Evolutionary conservation across 2,113 vertebrate species (phyloP).

Genomic region (Ptychochromis oligacanthus): DNA sequence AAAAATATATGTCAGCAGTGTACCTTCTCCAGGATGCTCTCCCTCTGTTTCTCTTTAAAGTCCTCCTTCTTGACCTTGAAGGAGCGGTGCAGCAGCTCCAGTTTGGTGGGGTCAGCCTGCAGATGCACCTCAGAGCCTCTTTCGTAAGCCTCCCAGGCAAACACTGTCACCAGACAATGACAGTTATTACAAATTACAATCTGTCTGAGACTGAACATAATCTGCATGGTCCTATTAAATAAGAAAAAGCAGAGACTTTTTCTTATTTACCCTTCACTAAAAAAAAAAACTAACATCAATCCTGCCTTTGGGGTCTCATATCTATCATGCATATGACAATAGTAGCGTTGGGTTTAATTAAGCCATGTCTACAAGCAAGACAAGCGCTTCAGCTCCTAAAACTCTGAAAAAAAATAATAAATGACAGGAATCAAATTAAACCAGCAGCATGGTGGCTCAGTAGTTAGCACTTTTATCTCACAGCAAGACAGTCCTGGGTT

Average conservation of each 20-base stretch:
- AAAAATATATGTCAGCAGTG: background rate
- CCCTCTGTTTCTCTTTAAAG: slow-evolving; percentile 94
- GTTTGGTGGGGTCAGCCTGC: slow-evolving; percentile 96
- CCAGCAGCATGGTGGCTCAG: no score
- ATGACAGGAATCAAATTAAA: no score
- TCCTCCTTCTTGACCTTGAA: slow-evolving; percentile 99
- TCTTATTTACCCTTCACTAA: background rate
- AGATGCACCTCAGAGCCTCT: slow-evolving; percentile 98
- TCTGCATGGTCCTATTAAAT: background rate
- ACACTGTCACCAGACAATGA: slow-evolving; percentile 80
- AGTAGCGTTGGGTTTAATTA: background rate
- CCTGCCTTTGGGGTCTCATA: background rate
- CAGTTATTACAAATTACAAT: background rate
- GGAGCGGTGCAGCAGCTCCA: slow-evolving; percentile 92
- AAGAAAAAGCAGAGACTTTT: background rate
- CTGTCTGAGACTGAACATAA: background rate
- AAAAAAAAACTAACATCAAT: background rate
- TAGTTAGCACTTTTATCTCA: no score
- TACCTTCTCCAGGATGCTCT: slow-evolving; percentile 95
- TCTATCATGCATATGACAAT: background rate
- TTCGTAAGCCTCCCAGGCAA: slow-evolving; percentile 99
- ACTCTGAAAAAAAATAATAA: no score
- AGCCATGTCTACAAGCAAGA: background rate
- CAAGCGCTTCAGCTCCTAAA: no score
- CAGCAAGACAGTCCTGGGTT: no score